Evolutionary conservation across 2,888 invertebrate species (phyloP).

Genomic region (Cylindroiulus punctatus): DNA sequence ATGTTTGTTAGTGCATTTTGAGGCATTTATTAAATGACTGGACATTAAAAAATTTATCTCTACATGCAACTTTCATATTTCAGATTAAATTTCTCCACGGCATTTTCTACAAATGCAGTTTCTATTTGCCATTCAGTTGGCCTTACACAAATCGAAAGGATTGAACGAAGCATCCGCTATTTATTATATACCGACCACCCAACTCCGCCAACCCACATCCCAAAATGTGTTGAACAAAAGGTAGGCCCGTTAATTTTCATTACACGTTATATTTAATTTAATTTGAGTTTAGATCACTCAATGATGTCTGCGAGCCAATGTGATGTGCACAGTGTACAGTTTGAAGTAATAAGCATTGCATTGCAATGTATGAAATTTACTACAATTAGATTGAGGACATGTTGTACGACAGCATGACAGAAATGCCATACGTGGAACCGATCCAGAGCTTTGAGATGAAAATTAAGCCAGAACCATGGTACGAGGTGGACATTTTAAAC

Average conservation of each 20-base stretch:
- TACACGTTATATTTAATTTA: no score
- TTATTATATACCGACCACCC: constrained; percentile 43
- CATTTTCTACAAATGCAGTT: constrained; percentile 95
- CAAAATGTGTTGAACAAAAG: constrained; percentile 36
- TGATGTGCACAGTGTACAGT: no score
- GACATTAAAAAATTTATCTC: no score
- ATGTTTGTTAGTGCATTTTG: no score
- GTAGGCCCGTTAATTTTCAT: not conserved
- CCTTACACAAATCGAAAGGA: constrained; percentile 76
- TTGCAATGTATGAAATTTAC: no score
- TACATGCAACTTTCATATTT: not conserved
- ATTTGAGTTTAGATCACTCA: no score
- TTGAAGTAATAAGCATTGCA: no score
- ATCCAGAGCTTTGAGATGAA: constrained; percentile 71
- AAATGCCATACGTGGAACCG: constrained; percentile 81
- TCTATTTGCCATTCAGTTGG: constrained; percentile 91
- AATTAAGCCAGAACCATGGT: constrained; percentile 76
- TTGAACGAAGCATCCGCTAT: constrained; percentile 76
- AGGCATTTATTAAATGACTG: no score
- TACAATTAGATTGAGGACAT: constrained; percentile 61
- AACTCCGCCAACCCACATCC: not conserved
- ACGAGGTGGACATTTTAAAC: constrained; percentile 82
- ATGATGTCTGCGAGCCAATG: no score
- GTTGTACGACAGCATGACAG: constrained; percentile 92
- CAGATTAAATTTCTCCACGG: constrained; percentile 93